phyloP scores from a whole-genome alignment of 2,113 vertebrate genomes.

The Eulemur macaco region DNA sequence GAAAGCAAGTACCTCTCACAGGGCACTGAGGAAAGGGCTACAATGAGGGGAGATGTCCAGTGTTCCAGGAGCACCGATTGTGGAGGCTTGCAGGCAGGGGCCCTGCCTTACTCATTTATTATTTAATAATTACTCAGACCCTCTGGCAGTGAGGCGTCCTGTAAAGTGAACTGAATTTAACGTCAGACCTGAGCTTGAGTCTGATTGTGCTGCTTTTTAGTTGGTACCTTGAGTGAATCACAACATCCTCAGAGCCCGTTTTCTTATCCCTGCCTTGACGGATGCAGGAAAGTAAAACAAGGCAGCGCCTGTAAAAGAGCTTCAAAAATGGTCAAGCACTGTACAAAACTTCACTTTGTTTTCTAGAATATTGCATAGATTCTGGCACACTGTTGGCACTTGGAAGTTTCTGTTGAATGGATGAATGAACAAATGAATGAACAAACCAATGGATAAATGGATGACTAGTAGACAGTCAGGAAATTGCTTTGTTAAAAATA shows the following conservation, averaged over 20 bases:
- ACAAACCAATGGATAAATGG: background rate
- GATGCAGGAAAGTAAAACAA: background rate
- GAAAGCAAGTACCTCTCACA: background rate
- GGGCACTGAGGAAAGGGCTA: background rate
- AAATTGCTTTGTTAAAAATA: slow-evolving; percentile 16
- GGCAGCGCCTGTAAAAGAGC: background rate
- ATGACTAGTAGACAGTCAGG: background rate
- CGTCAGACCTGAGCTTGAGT: background rate
- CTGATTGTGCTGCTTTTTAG: background rate
- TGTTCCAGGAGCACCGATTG: background rate
- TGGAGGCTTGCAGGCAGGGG: background rate
- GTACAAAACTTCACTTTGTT: background rate
- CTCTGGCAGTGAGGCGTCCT: background rate
- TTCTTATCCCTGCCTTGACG: background rate
- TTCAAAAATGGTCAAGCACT: background rate
- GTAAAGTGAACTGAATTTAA: background rate
- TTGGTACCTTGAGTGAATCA: background rate
- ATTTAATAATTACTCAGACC: background rate
- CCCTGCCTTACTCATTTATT: background rate
- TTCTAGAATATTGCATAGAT: background rate
- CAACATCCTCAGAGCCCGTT: background rate
- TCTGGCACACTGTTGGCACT: background rate
- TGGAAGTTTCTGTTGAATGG: background rate
- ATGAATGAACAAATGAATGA: background rate
- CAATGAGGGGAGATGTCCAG: background rate